Conservation (phyloP, 2,888 invertebrate genomes). For the Yponomeuta malinellus region DNA sequence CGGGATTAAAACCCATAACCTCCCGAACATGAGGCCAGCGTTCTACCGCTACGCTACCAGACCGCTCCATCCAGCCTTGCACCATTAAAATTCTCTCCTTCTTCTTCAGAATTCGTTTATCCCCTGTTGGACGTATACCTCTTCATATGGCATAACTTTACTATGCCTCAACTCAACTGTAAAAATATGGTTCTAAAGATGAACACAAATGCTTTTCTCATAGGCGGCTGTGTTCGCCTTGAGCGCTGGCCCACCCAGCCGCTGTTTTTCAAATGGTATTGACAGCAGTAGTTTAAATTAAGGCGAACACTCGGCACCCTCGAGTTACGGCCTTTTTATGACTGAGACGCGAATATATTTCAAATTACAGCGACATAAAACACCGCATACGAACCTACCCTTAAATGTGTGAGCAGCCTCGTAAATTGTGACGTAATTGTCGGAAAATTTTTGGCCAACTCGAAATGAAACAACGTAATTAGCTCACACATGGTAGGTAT, state of each 20-base stretch:
- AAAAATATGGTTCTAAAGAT: too few species aligned
- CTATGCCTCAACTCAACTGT: too few species aligned
- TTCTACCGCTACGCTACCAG: too few species aligned
- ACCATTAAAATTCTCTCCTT: too few species aligned
- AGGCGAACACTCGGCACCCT: neutral
- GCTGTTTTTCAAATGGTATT: neutral
- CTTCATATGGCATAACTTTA: too few species aligned
- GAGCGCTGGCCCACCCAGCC: neutral
- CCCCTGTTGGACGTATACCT: too few species aligned
- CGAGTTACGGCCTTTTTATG: constrained; percentile 2
- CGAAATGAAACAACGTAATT: neutral
- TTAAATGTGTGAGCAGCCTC: neutral
- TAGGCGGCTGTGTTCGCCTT: too few species aligned
- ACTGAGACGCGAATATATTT: neutral
- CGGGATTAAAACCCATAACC: too few species aligned
- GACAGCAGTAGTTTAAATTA: neutral
- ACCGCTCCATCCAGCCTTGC: neutral
- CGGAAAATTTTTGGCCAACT: neutral
- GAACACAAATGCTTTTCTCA: too few species aligned
- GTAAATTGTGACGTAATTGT: neutral
- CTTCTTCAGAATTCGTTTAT: too few species aligned
- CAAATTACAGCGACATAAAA: constrained; percentile 1
- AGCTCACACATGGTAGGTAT: constrained; percentile 2
- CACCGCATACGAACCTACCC: neutral
- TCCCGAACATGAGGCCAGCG: too few species aligned